Conservation (phyloP, 2,888 invertebrate genomes). For the Trichopoda pennipes region DNA sequence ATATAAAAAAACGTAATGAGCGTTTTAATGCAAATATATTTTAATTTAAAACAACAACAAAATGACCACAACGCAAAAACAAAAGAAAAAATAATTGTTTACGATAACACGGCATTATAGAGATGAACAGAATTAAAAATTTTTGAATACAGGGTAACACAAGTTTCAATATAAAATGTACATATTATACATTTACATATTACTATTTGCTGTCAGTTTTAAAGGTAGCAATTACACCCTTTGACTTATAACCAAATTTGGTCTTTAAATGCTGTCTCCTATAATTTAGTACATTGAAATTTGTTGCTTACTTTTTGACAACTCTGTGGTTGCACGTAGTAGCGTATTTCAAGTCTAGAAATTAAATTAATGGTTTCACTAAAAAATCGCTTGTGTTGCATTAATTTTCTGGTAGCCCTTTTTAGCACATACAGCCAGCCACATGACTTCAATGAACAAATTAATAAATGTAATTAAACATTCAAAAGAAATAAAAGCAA, state of each 20-base stretch:
- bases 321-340: neutral
- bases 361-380: neutral
- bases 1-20: constrained; percentile 56
- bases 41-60: constrained; percentile 58
- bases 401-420: constrained; percentile 18
- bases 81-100: constrained; percentile 1
- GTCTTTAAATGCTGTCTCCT: neutral
- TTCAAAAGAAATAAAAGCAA: constrained; percentile 44
- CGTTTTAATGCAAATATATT: constrained; percentile 62
- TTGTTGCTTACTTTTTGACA: constrained; percentile 18
- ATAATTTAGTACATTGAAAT: neutral
- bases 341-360: neutral
- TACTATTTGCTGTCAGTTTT: too few species aligned
- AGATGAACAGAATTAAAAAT: constrained; percentile 7
- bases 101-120: constrained; percentile 40
- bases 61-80: neutral
- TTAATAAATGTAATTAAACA: constrained; percentile 71
- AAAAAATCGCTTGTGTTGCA: neutral
- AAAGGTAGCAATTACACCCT: neutral
- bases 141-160: constrained; percentile 2
- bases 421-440: neutral
- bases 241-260: neutral
- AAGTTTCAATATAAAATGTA: constrained; percentile 6
- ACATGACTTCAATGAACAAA: constrained; percentile 57
- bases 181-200: too few species aligned